Evolutionary conservation across 2,888 invertebrate genomes (phyloP).

Genomic region (Penaeus monodon): DNA sequence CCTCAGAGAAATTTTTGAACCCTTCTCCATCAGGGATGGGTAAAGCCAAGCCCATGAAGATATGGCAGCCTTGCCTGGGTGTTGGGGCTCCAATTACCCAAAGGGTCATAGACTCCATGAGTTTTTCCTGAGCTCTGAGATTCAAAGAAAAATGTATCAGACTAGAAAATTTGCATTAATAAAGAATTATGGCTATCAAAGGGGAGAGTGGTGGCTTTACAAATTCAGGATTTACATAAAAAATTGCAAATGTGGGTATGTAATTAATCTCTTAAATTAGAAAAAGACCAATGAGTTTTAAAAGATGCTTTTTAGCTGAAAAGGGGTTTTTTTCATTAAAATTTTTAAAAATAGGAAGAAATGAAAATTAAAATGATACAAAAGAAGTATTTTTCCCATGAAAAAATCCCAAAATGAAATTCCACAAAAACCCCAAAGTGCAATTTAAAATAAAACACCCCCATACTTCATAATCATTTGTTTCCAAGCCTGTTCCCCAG

Average conservation of each 20-base stretch:
- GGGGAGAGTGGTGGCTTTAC: too few species aligned
- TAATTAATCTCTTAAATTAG: too few species aligned
- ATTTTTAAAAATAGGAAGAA: not conserved
- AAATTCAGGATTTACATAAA: too few species aligned
- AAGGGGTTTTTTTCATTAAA: too few species aligned
- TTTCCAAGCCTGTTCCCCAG: not conserved
- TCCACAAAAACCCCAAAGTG: not conserved
- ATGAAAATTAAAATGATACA: too few species aligned
- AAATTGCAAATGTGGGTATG: too few species aligned
- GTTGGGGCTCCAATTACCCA: slow-evolving; percentile 95
- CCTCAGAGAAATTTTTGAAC: slow-evolving; percentile 79
- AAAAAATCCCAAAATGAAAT: not conserved
- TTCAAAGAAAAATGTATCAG: not conserved
- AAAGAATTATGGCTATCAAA: too few species aligned
- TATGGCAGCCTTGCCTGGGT: slow-evolving; percentile 93
- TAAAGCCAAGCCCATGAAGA: slow-evolving; percentile 98
- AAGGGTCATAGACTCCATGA: slow-evolving; percentile 98
- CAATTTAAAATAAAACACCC: not conserved
- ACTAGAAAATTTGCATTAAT: too few species aligned
- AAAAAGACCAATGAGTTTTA: too few species aligned
- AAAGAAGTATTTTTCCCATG: too few species aligned
- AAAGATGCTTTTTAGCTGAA: too few species aligned
- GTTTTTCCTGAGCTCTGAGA: slow-evolving; percentile 86
- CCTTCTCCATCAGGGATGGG: slow-evolving; percentile 75
- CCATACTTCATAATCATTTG: not conserved